Conservation (phyloP, 2,797 vertebrate species). For the Enteromius trimaculatus region DNA sequence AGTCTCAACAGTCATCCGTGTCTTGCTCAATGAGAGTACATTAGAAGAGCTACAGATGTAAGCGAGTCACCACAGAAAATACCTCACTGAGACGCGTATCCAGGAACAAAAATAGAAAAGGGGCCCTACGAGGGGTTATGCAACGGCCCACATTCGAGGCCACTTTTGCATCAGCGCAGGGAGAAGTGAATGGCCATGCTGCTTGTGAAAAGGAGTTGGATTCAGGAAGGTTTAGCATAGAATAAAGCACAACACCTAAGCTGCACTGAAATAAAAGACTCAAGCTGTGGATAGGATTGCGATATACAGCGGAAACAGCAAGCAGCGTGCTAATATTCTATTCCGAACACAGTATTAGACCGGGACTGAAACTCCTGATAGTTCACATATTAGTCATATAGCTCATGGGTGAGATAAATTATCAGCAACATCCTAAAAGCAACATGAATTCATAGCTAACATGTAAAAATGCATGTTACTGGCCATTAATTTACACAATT, state of each 20-base stretch:
- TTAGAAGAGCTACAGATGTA: constrained; percentile 99
- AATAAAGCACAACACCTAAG: not conserved
- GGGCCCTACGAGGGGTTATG: constrained; percentile 98
- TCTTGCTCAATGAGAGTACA: constrained; percentile 90
- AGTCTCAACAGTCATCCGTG: constrained; percentile 93
- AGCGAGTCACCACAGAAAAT: constrained; percentile 99
- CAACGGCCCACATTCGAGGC: constrained; percentile 97
- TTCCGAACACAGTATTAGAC: not conserved
- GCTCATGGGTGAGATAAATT: not conserved
- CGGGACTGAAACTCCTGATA: not conserved
- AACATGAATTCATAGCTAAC: not conserved
- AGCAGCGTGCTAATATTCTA: not conserved
- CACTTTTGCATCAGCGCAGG: constrained; percentile 78
- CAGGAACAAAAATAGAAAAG: constrained; percentile 99
- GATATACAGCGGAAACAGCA: not conserved
- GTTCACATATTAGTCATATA: not conserved
- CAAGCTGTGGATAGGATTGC: not conserved
- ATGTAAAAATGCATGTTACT: not conserved
- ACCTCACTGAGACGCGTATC: constrained; percentile 99
- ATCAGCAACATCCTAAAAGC: not conserved
- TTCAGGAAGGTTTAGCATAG: not conserved
- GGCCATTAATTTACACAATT: not conserved
- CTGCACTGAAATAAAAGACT: not conserved
- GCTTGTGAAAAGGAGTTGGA: not conserved
- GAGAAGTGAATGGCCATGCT: constrained; percentile 24